These are phyloP conservation scores for Hyles euphorbiae DNA, from an alignment of 1,140 invertebrate species.

Conservation along the genomic window DNA sequence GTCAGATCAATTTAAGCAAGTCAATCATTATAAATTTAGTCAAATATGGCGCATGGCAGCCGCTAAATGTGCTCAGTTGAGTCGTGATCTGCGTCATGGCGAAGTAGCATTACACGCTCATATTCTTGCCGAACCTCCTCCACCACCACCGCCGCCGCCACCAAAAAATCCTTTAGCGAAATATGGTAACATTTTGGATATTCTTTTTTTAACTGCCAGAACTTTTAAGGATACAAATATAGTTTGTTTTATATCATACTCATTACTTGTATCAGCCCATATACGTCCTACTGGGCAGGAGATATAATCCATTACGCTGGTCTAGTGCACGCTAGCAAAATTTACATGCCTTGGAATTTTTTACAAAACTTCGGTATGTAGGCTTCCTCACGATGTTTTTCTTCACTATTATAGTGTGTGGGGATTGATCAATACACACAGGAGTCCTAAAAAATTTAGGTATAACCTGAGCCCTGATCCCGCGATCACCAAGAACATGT, in stretches of 20 bases:
- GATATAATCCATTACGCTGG: too few species aligned
- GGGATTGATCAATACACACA: neutral
- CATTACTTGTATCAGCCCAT: too few species aligned
- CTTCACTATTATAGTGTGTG: too few species aligned
- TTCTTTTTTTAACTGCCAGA: too few species aligned
- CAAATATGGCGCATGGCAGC: slow-evolving; percentile 63
- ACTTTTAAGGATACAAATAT: too few species aligned
- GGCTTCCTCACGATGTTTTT: too few species aligned
- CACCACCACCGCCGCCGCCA: slow-evolving; percentile 39
- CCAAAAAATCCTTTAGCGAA: slow-evolving; percentile 52
- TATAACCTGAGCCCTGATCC: too few species aligned
- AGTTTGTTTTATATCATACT: too few species aligned
- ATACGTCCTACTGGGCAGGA: too few species aligned
- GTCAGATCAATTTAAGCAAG: slow-evolving; percentile 79
- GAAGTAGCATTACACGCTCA: slow-evolving; percentile 59
- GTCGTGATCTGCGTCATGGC: slow-evolving; percentile 35
- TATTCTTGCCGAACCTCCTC: slow-evolving; percentile 54
- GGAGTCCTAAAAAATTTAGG: too few species aligned
- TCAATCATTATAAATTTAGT: slow-evolving; percentile 64
- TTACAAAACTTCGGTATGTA: neutral
- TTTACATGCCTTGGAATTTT: neutral
- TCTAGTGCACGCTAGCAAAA: neutral
- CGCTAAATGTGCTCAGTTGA: slow-evolving; percentile 32
- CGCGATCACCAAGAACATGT: too few species aligned
- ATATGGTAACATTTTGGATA: slow-evolving; percentile 32